Base-by-base conservation (phyloP, 2,888 invertebrate species). In the Idaea dimidiata region DNA sequence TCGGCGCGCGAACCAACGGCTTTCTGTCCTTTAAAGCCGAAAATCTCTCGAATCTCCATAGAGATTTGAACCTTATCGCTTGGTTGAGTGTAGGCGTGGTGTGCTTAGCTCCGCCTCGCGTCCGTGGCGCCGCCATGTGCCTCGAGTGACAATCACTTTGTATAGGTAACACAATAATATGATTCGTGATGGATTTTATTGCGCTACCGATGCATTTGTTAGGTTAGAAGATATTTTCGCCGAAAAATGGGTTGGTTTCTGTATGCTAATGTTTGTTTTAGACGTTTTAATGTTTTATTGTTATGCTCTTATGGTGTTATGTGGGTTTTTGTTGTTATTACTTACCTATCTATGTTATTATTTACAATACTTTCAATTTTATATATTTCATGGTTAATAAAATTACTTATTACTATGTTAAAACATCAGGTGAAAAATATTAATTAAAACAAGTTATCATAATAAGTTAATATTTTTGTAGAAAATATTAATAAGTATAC, bases 91-190 rank as follows among this genome's bases (percentile, higher is more conserved):
- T 83, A 80, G 92, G 92, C 89, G 92, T 86, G 90, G 89, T 74
- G 62, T 66, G 60, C 16, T 24, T 80, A 67, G 85, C 90, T 72
- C 87, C 88, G 86, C 87, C 88, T 81, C 80, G 78, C 78, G 78
- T 79, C 77, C 82, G 78, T 77, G 74, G 72, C 71, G 82, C 88
- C 86, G 88, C 88, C 87, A 88, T 88, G 87, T 87, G 87, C 87
- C 86, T 70, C 82, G 83, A 86, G 91, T 89, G 92, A 92, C 92
- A 92, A 92, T 91, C 92, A 90, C 89, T 91, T 91, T 91, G 92
- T 92, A 91, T 91, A 91, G 91, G 91, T 91, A 92, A 91, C 90
- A 87, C 88, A 92, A 91, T 91, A 90, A 91, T 91, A 91, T 89
- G 89, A 89, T 90, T 87, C 91, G 84, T 91, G 92, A 91, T 92